Evolutionary conservation across 2,113 vertebrate species (phyloP).

Genomic region (Gavia stellata): DNA sequence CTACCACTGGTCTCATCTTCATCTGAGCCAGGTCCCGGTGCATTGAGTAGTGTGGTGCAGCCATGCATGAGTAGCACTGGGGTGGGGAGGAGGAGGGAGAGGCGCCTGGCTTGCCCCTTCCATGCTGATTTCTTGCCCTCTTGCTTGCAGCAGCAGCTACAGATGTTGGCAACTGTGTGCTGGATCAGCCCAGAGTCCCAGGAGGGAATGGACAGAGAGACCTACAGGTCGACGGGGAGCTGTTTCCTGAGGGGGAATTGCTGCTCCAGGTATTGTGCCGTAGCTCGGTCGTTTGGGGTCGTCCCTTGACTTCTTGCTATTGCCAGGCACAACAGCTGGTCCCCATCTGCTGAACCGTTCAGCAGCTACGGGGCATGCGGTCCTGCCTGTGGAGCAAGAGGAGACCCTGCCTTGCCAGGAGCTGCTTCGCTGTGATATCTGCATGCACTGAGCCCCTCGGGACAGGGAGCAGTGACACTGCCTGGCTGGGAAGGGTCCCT

Average conservation of each 20-base stretch:
- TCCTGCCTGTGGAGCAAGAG: background rate
- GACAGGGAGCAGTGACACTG: background rate
- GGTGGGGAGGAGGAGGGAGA: background rate
- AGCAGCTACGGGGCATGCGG: background rate
- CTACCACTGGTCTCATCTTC: background rate
- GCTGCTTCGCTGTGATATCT: background rate
- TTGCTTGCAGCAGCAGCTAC: constrained; percentile 64
- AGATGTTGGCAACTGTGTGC: background rate
- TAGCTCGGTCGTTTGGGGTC: background rate
- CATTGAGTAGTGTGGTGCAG: background rate
- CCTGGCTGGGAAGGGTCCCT: background rate
- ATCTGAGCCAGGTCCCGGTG: rapidly evolving
- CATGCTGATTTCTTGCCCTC: background rate
- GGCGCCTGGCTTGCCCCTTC: background rate
- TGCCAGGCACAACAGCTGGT: rapidly evolving
- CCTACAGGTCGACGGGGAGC: constrained; percentile 52
- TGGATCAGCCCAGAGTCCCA: background rate
- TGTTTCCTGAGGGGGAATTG: constrained; percentile 77
- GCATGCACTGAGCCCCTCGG: background rate
- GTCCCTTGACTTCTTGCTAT: background rate
- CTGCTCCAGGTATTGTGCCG: constrained; percentile 73
- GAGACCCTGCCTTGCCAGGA: background rate
- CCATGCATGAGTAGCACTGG: background rate
- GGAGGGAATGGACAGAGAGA: background rate
- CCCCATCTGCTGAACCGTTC: background rate